Percentiles rank a stretch among this genome's conserved stretches.
Evolutionary conservation across 2,797 vertebrate species (phyloP).

Genomic region (Carcharodon carcharias): DNA sequence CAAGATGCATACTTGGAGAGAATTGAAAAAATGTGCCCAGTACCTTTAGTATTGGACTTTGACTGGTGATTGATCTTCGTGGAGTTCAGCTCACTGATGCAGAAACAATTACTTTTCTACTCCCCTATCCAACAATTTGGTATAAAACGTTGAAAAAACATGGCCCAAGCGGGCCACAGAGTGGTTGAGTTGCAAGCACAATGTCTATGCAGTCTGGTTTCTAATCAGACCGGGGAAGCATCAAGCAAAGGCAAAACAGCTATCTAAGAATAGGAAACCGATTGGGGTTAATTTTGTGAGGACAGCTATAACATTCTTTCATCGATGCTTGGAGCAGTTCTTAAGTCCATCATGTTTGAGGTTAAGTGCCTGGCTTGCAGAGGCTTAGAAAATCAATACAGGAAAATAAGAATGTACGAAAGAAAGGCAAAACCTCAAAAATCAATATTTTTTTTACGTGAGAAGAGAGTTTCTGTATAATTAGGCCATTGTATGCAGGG

Average conservation of each 20-base stretch:
- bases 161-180: too few species aligned
- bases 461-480: neutral
- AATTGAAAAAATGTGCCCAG: neutral
- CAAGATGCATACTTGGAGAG: too few species aligned
- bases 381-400: neutral
- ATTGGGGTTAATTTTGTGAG: neutral
- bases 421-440: neutral
- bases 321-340: neutral
- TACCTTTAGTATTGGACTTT: neutral
- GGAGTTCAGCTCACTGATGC: neutral
- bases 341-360: neutral
- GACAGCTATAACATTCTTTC: neutral
- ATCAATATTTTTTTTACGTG: neutral
- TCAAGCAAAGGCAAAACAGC: neutral
- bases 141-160: too few species aligned
- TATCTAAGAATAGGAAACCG: neutral
- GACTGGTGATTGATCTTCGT: neutral
- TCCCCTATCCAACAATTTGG: too few species aligned
- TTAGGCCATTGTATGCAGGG: neutral
- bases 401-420: neutral
- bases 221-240: neutral
- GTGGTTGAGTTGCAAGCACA: neutral
- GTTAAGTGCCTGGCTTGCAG: neutral
- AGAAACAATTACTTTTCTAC: too few species aligned
- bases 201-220: neutral